Evolutionary conservation across 2,888 invertebrate species (phyloP).

Genomic region (Tiliacea citrago): DNA sequence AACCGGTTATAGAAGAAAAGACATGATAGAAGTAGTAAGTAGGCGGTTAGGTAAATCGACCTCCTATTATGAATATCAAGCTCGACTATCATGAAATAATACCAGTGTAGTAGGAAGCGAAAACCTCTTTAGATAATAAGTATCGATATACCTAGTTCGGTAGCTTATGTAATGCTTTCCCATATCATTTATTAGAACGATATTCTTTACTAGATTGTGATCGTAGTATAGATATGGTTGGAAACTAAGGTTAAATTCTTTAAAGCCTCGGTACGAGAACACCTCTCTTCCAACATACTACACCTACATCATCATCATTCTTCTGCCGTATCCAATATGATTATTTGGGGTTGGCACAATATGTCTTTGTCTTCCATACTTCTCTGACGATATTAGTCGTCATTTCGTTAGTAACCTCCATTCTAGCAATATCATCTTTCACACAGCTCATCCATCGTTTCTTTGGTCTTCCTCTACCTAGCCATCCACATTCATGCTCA

Average conservation of each 20-base stretch:
- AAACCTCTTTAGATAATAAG: conserved; percentile 30
- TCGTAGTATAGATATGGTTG: background rate
- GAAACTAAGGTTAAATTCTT: background rate
- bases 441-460: too few species aligned
- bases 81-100: conserved; percentile 1
- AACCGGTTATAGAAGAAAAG: background rate
- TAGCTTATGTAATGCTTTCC: conserved; percentile 16
- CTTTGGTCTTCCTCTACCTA: too few species aligned
- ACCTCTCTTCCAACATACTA: background rate
- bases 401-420: too few species aligned
- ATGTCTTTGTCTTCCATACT: too few species aligned
- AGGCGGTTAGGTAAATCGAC: conserved; percentile 1
- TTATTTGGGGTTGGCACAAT: too few species aligned
- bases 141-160: conserved; percentile 3
- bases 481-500: too few species aligned
- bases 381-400: too few species aligned
- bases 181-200: conserved; percentile 23
- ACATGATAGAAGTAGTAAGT: background rate
- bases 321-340: background rate
- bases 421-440: too few species aligned
- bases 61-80: background rate
- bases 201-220: conserved; percentile 18
- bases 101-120: conserved; percentile 6
- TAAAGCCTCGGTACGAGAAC: background rate
- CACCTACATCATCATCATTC: background rate